A percentile compares a stretch with the other conserved stretches of the same genome.
These are phyloP conservation scores for Euglossa dilemma DNA, from an alignment of 1,140 invertebrate genomes.

Conservation along the genomic window DNA sequence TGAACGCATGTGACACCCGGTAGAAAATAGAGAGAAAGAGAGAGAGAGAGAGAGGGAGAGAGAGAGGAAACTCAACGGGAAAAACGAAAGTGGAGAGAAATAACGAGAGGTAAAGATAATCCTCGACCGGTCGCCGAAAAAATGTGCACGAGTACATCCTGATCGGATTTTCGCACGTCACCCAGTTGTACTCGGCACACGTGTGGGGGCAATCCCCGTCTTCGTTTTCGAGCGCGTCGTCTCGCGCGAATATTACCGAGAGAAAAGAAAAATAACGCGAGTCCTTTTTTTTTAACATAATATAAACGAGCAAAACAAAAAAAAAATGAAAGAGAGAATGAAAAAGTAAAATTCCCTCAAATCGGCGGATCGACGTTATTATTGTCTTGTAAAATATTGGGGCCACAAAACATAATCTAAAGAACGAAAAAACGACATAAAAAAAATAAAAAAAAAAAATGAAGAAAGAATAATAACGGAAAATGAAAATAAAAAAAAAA, in stretches of 20 bases:
- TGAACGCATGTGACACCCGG: neutral
- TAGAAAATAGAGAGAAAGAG: constrained; percentile 3
- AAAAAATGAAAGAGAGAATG: neutral
- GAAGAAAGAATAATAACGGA: constrained; percentile 41
- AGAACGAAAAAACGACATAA: constrained; percentile 52
- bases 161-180: constrained; percentile 56
- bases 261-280: constrained; percentile 1
- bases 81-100: neutral
- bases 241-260: constrained; percentile 34
- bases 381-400: constrained; percentile 77
- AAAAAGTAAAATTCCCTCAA: constrained; percentile 18
- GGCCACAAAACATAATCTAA: constrained; percentile 80
- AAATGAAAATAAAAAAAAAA: constrained; percentile 29
- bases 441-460: constrained; percentile 38
- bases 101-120: constrained; percentile 33
- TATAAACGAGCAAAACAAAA: neutral
- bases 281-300: constrained; percentile 43
- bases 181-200: constrained; percentile 21
- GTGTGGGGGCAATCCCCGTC: neutral
- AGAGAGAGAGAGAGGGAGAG: neutral
- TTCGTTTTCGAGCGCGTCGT: neutral
- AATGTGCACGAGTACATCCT: constrained; percentile 59
- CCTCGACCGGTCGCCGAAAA: constrained; percentile 65
- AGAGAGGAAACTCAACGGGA: neutral
- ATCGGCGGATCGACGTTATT: constrained; percentile 51